These are phyloP conservation scores for Porites lutea DNA, from an alignment of 64 coral and sea anemone genomes.

Conservation along the genomic window DNA sequence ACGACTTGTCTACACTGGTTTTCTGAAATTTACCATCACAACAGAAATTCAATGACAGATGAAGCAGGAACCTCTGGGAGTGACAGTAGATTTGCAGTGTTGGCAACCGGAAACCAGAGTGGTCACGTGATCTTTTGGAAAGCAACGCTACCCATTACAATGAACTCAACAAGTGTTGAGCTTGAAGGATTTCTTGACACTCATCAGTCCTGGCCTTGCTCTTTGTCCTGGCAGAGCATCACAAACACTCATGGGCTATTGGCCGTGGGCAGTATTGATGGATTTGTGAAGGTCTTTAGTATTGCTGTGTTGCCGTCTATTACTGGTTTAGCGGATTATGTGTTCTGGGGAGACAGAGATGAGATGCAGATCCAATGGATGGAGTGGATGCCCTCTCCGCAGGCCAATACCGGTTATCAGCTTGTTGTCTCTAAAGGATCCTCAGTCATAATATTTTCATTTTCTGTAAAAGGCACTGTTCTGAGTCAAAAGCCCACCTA, in stretches of 20 bases:
- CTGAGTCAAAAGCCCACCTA: conserved; percentile 11
- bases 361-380: conserved; percentile 15
- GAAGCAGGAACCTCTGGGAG: neutral
- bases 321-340: conserved; percentile 19
- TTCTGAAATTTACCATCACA: conserved; percentile 1
- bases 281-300: conserved; percentile 9
- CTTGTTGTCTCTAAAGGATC: conserved; percentile 26
- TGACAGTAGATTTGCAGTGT: neutral
- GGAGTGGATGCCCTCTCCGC: neutral
- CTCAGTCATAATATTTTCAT: conserved; percentile 31
- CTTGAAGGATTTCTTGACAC: conserved; percentile 18
- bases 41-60: neutral
- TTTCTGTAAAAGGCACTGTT: neutral
- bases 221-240: neutral
- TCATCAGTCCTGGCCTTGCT: conserved; percentile 1
- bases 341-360: conserved; percentile 41
- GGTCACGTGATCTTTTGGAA: conserved; percentile 37
- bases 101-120: conserved; percentile 6
- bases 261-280: conserved; percentile 31
- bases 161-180: neutral
- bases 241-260: neutral
- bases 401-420: neutral
- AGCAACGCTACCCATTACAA: neutral
- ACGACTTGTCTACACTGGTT: conserved; percentile 22
- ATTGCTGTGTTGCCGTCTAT: conserved; percentile 11